These are phyloP conservation scores for Cydia amplana DNA, from an alignment of 1,140 invertebrate species.

Conservation along the genomic window DNA sequence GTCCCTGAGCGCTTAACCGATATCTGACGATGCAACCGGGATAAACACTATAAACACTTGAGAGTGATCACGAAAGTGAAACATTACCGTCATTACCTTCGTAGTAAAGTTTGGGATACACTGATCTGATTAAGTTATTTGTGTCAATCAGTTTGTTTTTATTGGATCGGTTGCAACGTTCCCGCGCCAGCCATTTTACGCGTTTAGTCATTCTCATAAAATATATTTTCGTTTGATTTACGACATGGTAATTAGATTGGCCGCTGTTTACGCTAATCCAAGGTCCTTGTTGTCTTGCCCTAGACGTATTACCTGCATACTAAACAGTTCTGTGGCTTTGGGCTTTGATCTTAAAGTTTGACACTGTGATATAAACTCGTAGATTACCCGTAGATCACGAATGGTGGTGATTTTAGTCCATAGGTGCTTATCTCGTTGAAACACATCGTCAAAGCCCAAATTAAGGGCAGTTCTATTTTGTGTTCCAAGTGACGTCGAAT, in stretches of 20 bases:
- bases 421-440: too few relatives aligned
- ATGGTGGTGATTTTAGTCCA: not conserved
- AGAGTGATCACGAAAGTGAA: not conserved
- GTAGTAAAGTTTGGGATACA: not conserved
- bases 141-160: conserved; percentile 22
- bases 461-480: too few relatives aligned
- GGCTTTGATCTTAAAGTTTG: conserved; percentile 1
- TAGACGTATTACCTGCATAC: not conserved
- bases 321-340: not conserved
- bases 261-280: conserved; percentile 13
- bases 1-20: too few relatives aligned
- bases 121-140: conserved; percentile 8
- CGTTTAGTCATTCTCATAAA: conserved; percentile 12
- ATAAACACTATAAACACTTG: too few relatives aligned
- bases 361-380: not conserved
- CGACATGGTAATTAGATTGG: conserved; percentile 28
- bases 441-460: too few relatives aligned
- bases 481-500: too few relatives aligned
- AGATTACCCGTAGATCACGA: not conserved
- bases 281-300: conserved; percentile 2
- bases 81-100: not conserved
- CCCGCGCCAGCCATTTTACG: not conserved
- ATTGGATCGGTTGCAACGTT: conserved; percentile 5
- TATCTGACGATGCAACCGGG: too few relatives aligned
- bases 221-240: conserved; percentile 29